Base-by-base conservation (phyloP, 2,888 invertebrate genomes). In the Cetonia aurata region DNA sequence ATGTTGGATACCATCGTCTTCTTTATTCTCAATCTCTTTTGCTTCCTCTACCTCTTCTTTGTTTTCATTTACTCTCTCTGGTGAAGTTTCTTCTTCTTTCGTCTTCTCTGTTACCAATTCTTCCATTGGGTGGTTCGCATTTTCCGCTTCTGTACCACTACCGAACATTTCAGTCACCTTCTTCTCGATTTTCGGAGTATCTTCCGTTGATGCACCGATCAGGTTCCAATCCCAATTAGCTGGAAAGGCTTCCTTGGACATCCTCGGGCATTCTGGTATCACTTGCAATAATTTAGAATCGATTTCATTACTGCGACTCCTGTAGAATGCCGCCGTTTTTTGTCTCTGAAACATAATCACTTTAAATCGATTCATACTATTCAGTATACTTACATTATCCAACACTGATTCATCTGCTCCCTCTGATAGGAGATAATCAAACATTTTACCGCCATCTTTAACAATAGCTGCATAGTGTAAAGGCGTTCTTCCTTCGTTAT, bases 401-500 rank as follows among this genome's bases (percentile, higher is more conserved):
- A 92, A 85, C 68, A 90, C 89, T 75, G 91, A 91, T 84, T 95
- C 94, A 79, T 96, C 95, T 17, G 96, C 95, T 37, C 96, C 96
- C 25, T 92, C 88, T 75, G 90, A 90, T 41, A 93, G 88, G 10
- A 98, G 88, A 67, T 93, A 89, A 78, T 93, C 90, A 80, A 91
- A 96, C 79, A 93, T 92, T 75, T 91, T 88, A 74, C 90, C 91
- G 67, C 92, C 92, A 78, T 95, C 95, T 81, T 93, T 92, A 25
- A 91, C 86, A 12, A 92, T 89, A 1, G 95, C 94, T 0, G 96
- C 93, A 84, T 95, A 97, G 85, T 97, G 96, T 57, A 97, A 85
- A 0, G 97, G 92, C 0, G 95, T 95, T 75, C 95, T 88, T 19
- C 96, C 96, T 72, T 96, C 94, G 79, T 90, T 90, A 84, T 97